Conservation (phyloP, 2,797 vertebrate species). For the Takifugu ocellatus region DNA sequence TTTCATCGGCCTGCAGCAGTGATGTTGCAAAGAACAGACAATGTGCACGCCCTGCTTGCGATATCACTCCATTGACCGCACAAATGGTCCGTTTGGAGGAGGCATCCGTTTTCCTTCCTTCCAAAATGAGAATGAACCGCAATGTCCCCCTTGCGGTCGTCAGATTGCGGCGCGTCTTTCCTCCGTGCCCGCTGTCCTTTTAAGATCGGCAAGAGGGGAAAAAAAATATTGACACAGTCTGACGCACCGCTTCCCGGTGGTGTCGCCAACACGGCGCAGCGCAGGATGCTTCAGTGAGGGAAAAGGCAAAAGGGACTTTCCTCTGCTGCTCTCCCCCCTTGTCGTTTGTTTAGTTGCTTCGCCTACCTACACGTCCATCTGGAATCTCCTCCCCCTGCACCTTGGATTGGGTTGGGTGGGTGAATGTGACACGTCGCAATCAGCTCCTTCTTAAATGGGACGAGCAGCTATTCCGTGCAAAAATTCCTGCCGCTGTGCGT, state of each 20-base stretch:
- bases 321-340: constrained; percentile 17
- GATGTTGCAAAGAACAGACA: constrained; percentile 14
- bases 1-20: constrained; percentile 32
- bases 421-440: constrained; percentile 9
- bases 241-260: constrained; percentile 52
- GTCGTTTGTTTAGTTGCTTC: constrained; percentile 51
- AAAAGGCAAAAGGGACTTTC: constrained; percentile 39
- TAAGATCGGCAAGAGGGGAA: constrained; percentile 23
- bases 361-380: constrained; percentile 33
- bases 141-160: constrained; percentile 19
- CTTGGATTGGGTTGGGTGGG: constrained; percentile 47
- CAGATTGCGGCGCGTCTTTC: constrained; percentile 18
- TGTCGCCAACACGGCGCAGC: constrained; percentile 46
- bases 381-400: constrained; percentile 36
- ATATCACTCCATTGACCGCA: constrained; percentile 36
- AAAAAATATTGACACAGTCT: constrained; percentile 2
- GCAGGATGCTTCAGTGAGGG: constrained; percentile 28
- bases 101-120: constrained; percentile 37
- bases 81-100: constrained; percentile 40
- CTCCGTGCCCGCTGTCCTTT: constrained; percentile 9
- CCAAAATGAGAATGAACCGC: constrained; percentile 28
- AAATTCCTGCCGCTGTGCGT: constrained; percentile 9
- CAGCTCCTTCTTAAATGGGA: constrained; percentile 40
- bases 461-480: constrained; percentile 11
- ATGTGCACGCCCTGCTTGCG: constrained; percentile 1